Base-by-base conservation (phyloP, 2,797 vertebrate species). In the Clarias platycephalus region DNA sequence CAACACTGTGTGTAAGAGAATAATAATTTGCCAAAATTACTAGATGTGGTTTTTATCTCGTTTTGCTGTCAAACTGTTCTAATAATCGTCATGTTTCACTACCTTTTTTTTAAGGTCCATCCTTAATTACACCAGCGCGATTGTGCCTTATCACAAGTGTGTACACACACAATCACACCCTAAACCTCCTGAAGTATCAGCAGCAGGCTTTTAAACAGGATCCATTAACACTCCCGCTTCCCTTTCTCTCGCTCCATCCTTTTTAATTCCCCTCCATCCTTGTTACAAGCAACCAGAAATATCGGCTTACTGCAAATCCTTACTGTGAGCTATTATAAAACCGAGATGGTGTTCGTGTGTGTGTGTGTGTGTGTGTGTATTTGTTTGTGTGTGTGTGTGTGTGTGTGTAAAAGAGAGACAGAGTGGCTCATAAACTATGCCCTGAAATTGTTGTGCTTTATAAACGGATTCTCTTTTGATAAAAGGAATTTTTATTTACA, bases 221-320 rank as follows among this genome's bases (percentile, higher is more conserved):
- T 64, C 63, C 63, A 64, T 64, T 13, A 64, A 64, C n/a, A 28
- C 63, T 16, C n/a, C 26, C n/a, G 63, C 63, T 64, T 64, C 63
- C 63, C 20, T 24, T 64, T 26, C 26, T 60, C 26, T 20, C 26
- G 26, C 63, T 64, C 63, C 63, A 15, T 28, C 26, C 63, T 28
- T 28, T 28, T 64, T 64, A 64, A 64, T 28, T 64, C 63, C 26
- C 63, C 63, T 64, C 63, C 63, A 5, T 64, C 63, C 63, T 64
- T 64, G 3, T 64, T 64, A 64, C n/a, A 64, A 13, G n/a, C 26
- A 13, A 64, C 26, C 63, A 64, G n/a, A 64, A 64, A 63, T 63
- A 66, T 66, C 4, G 63, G 63, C 31, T 34, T 67, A 67, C 66
- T 67, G 66, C 16, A 67, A 67, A 67, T 67, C 31, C 66, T 67